Evolutionary conservation across 2,113 vertebrate species (phyloP).

Genomic region (Lethenteron reissneri): DNA sequence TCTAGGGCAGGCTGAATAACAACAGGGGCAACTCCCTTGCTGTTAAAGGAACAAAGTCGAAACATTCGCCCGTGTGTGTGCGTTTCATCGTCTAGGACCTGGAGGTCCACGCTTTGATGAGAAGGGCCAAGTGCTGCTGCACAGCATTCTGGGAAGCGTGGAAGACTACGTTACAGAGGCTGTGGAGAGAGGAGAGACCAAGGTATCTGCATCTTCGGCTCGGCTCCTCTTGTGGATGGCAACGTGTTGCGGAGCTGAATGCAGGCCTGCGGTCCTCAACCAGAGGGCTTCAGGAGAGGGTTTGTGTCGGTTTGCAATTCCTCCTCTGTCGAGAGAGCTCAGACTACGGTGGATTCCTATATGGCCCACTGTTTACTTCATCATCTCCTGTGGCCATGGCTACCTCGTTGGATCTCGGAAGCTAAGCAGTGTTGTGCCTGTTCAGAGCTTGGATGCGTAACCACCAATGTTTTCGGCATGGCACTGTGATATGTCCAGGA

Average conservation of each 20-base stretch:
- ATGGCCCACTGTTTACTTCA: background rate
- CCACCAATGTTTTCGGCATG: too few relatives aligned
- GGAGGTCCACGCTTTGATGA: constrained; percentile 20
- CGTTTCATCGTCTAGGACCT: constrained; percentile 16
- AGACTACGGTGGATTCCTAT: background rate
- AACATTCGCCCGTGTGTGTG: background rate
- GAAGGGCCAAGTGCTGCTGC: constrained; percentile 35
- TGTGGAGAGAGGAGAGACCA: constrained; percentile 27
- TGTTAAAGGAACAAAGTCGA: background rate
- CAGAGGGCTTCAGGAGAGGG: background rate
- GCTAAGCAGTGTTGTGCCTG: too few relatives aligned
- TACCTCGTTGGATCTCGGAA: too few relatives aligned
- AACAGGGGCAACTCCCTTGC: too few relatives aligned
- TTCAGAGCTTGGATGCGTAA: too few relatives aligned
- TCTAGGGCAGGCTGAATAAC: background rate
- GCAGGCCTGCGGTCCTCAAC: background rate
- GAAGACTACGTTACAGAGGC: constrained; percentile 45
- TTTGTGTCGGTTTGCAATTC: background rate
- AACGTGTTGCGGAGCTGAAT: background rate
- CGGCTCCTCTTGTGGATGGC: background rate
- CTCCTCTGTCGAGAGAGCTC: background rate
- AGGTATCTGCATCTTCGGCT: constrained; percentile 21
- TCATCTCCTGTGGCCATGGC: background rate
- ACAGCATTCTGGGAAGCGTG: constrained; percentile 56
- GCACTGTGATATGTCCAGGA: too few relatives aligned